These are phyloP conservation scores for Subacronicta megacephala DNA, from an alignment of 2,888 invertebrate genomes.

Conservation along the genomic window DNA sequence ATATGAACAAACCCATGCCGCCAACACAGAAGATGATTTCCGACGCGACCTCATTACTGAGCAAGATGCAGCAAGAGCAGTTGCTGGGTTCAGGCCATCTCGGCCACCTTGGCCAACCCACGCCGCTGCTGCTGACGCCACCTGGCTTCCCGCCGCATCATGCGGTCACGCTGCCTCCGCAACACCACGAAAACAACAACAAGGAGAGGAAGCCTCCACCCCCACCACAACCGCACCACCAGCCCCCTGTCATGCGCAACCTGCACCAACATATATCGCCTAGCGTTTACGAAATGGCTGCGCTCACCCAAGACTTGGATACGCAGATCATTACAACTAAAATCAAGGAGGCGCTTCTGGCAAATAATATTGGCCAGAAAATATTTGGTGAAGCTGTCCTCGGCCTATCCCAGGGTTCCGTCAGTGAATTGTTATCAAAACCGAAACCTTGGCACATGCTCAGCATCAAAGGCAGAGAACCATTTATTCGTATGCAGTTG, in stretches of 20 bases:
- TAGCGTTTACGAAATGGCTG: slow-evolving; percentile 99
- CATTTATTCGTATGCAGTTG: slow-evolving; percentile 98
- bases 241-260: slow-evolving; percentile 91
- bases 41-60: slow-evolving; percentile 91
- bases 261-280: slow-evolving; percentile 96
- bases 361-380: slow-evolving; percentile 99
- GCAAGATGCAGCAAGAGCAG: slow-evolving; percentile 93
- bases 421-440: slow-evolving; percentile 98
- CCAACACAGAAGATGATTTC: slow-evolving; percentile 94
- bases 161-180: slow-evolving; percentile 91
- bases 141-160: slow-evolving; percentile 94
- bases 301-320: slow-evolving; percentile 98
- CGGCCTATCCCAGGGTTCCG: slow-evolving; percentile 98
- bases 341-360: slow-evolving; percentile 98
- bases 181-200: slow-evolving; percentile 90
- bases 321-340: slow-evolving; percentile 98
- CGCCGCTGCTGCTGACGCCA: slow-evolving; percentile 93
- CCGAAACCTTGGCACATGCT: slow-evolving; percentile 99
- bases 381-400: slow-evolving; percentile 99
- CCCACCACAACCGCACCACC: slow-evolving; percentile 90
- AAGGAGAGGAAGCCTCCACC: slow-evolving; percentile 89
- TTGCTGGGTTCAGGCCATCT: slow-evolving; percentile 89
- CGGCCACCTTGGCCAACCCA: slow-evolving; percentile 86
- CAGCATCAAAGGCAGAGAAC: slow-evolving; percentile 98
- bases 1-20: slow-evolving; percentile 93